These are phyloP conservation scores for Leptinotarsa lineolata DNA, from an alignment of 1,140 invertebrate species.

Conservation along the genomic window DNA sequence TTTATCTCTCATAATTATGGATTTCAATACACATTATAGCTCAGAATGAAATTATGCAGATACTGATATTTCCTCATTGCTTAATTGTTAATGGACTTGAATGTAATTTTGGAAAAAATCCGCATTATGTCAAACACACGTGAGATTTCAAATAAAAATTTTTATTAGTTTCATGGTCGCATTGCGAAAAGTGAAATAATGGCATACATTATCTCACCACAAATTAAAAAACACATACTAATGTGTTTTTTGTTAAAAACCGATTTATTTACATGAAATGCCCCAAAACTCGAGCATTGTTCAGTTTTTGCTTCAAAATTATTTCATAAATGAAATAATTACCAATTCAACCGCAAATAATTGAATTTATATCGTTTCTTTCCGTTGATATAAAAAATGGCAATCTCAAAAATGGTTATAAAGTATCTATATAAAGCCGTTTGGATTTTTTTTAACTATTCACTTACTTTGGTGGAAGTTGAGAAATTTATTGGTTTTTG, in stretches of 20 bases:
- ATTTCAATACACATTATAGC: neutral
- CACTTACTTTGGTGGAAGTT: too few species aligned
- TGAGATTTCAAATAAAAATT: neutral
- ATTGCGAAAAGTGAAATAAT: constrained; percentile 16
- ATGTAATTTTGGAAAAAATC: neutral
- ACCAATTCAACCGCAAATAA: neutral
- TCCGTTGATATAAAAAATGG: too few species aligned
- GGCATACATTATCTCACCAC: constrained; percentile 19
- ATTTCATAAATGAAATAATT: neutral
- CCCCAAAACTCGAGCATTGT: neutral
- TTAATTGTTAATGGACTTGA: neutral
- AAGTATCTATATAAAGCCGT: too few species aligned
- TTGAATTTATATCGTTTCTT: neutral
- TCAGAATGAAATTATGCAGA: neutral
- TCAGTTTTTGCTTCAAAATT: neutral
- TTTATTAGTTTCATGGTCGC: constrained; percentile 18
- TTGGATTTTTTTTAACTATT: too few species aligned
- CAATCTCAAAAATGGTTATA: too few species aligned
- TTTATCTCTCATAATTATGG: neutral
- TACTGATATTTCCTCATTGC: neutral
- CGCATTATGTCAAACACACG: neutral
- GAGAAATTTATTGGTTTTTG: too few species aligned
- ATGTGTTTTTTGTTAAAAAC: neutral
- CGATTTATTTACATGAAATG: constrained; percentile 2
- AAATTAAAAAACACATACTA: constrained; percentile 4